Percentiles rank a stretch among this genome's conserved stretches.
These are phyloP conservation scores for Peromyscus melanophrys DNA, from an alignment of 2,797 vertebrate species.

Conservation along the genomic window DNA sequence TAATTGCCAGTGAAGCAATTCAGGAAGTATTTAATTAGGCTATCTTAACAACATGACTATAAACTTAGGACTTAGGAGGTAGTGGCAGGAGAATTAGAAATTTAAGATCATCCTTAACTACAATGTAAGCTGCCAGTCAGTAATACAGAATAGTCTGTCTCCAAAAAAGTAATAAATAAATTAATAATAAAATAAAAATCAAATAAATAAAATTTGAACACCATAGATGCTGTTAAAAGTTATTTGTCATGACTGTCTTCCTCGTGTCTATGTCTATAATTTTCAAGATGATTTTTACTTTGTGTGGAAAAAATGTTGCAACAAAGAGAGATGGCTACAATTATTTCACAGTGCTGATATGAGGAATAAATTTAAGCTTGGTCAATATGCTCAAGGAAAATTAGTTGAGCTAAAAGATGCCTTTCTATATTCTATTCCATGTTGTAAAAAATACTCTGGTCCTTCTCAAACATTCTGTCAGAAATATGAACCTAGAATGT, in stretches of 20 bases:
- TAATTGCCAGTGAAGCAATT: not conserved
- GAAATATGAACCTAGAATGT: not conserved
- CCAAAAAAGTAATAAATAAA: not conserved
- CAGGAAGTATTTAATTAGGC: not conserved
- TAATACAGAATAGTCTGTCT: not conserved
- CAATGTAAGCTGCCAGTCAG: not conserved
- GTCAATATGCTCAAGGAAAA: not conserved
- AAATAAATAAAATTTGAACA: not conserved
- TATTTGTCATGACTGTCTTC: conserved; percentile 25
- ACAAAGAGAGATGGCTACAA: not conserved
- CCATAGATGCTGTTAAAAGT: not conserved
- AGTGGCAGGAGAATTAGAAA: too few relatives aligned
- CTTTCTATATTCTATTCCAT: not conserved
- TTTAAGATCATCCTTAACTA: too few relatives aligned
- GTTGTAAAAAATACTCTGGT: not conserved
- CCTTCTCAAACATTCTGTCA: not conserved
- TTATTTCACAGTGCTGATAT: conserved; percentile 7
- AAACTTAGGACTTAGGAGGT: too few relatives aligned
- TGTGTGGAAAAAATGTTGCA: not conserved
- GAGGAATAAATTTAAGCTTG: not conserved
- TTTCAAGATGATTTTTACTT: not conserved
- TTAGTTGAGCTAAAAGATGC: not conserved
- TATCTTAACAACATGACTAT: not conserved
- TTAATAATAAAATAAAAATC: not conserved
- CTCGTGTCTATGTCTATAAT: not conserved